A percentile compares a stretch with the other conserved stretches of the same genome.
These are phyloP conservation scores for Solenodon paradoxus DNA, from an alignment of 2,113 vertebrate species.

Conservation along the genomic window DNA sequence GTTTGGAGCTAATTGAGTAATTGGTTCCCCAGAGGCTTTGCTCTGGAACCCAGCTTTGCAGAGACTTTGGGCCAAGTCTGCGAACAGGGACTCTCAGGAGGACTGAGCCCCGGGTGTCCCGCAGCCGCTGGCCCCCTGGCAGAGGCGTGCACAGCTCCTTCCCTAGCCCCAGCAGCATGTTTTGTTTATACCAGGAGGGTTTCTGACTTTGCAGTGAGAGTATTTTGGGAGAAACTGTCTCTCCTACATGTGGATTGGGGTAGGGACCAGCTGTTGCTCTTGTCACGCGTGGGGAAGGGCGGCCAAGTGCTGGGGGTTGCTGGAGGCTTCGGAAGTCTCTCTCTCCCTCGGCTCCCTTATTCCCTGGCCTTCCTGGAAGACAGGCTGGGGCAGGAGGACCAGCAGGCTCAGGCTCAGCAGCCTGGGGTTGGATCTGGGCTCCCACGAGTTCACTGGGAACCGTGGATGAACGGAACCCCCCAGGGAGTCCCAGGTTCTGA, in stretches of 20 bases:
- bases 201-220: constrained; percentile 7
- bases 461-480: not conserved
- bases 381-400: fast-evolving
- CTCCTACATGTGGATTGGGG: constrained; percentile 52
- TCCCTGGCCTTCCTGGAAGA: not conserved
- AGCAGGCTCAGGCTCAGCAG: not conserved
- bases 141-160: not conserved
- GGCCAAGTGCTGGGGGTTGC: not conserved
- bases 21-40: fast-evolving
- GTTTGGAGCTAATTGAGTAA: not conserved
- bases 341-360: fast-evolving
- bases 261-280: constrained; percentile 47
- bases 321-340: not conserved
- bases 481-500: fast-evolving
- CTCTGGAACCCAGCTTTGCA: not conserved
- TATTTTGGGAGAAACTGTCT: constrained; percentile 63
- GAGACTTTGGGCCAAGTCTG: no score
- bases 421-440: not conserved
- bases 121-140: fast-evolving
- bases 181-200: not conserved
- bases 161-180: not conserved
- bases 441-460: not conserved
- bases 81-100: no score
- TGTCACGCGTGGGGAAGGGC: not conserved
- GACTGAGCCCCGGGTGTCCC: no score